Evolutionary conservation across 2,888 invertebrate genomes (phyloP).

Genomic region (Lacanobia oleracea): DNA sequence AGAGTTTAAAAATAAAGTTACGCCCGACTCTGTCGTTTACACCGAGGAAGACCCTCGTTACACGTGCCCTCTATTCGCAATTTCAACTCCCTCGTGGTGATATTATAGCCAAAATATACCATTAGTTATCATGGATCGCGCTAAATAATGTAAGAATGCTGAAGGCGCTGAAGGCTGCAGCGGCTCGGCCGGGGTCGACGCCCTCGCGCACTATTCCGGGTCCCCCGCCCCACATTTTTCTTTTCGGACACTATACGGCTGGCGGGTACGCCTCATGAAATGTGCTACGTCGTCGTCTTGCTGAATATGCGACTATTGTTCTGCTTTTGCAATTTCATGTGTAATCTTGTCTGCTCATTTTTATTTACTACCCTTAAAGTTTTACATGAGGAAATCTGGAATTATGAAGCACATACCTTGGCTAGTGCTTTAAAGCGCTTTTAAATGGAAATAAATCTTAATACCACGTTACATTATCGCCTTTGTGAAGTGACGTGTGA

Average conservation of each 20-base stretch:
- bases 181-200: constrained; percentile 80
- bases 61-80: constrained; percentile 60
- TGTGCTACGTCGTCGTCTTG: constrained; percentile 84
- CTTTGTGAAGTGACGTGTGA: constrained; percentile 35
- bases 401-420: constrained; percentile 32
- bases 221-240: constrained; percentile 86
- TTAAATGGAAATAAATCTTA: constrained; percentile 33
- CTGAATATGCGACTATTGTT: constrained; percentile 87
- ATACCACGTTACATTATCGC: constrained; percentile 27
- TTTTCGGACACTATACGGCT: constrained; percentile 86
- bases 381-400: constrained; percentile 22
- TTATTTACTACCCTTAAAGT: constrained; percentile 53
- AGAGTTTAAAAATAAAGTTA: constrained; percentile 73
- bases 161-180: constrained; percentile 77
- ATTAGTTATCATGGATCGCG: constrained; percentile 79
- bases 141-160: constrained; percentile 82
- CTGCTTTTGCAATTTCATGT: constrained; percentile 84
- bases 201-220: constrained; percentile 79
- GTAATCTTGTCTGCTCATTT: constrained; percentile 80
- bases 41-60: constrained; percentile 40
- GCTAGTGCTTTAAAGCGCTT: constrained; percentile 21
- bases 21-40: constrained; percentile 61
- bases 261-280: constrained; percentile 78
- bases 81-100: constrained; percentile 68
- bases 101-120: constrained; percentile 73